Base-by-base conservation (phyloP, 2,113 vertebrate genomes). In the Seriola dumerili region DNA sequence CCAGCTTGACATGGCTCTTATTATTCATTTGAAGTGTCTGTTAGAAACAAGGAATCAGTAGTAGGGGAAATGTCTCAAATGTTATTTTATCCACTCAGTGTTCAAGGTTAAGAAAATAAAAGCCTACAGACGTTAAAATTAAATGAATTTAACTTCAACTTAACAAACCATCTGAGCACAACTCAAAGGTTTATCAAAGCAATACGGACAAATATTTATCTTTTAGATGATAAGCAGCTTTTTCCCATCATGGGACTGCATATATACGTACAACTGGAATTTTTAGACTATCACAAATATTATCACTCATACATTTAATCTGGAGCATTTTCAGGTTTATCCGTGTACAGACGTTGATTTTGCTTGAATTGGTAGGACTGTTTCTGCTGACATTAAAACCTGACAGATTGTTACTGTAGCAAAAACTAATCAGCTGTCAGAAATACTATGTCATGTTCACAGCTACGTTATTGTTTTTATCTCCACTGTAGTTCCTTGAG, bases 251-350 rank as follows among this genome's bases (percentile, higher is more conserved):
- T 38, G 21, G 10, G n/a, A 34, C 13, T 57, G 17, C 2, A 55
- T 4, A 36, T 69, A 29, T n/a, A 55, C 23, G 67, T 14, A 23
- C 21, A 19, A 23, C 52, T 8, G 54, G 4, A 46, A 73, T 44
- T 21, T 58, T 38, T 65, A 16, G 21, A 11, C 36, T 63, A 81
- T 88, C 74, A 36, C 12, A 32, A 50, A 7, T 13, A 48, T 67
- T 82, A 76, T 91, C 80, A 19, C 5, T 46, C 25, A 23, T 17
- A 62, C 17, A 34, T 40, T 67, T 76, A 85, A 90, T 86, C 85
- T 58, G 29, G 1, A 67, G 44, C 8, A 21, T 55, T 85, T 68
- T 67, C 25, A 72, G 46, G 36, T 40, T 80, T 88, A 89, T 89
- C 84, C 5, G 3, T 34, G 59, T 61, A 68, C 82, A 80, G 40